Evolutionary conservation across 2,797 vertebrate species (phyloP).

Genomic region (Melanotaenia pygmaea): DNA sequence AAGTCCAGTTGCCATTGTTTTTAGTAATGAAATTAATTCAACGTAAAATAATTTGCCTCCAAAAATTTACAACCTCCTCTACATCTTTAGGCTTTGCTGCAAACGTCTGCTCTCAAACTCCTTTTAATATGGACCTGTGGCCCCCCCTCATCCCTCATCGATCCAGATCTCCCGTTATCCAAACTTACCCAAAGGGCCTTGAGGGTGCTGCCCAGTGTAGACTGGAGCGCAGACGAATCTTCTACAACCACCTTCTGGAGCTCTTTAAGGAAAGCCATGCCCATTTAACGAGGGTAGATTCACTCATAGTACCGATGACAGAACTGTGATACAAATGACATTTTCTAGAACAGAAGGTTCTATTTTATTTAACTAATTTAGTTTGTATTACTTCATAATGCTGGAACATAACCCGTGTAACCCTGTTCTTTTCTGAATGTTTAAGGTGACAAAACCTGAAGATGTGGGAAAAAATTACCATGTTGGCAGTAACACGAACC

Average conservation of each 20-base stretch:
- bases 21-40: background rate
- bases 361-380: background rate
- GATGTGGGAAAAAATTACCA: constrained; percentile 1
- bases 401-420: background rate
- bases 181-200: constrained; percentile 84
- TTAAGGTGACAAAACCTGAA: background rate
- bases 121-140: constrained; percentile 84
- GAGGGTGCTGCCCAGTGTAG: constrained; percentile 84
- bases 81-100: constrained; percentile 81
- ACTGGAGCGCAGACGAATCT: constrained; percentile 77
- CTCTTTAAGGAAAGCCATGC: constrained; percentile 84
- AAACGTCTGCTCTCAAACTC: constrained; percentile 82
- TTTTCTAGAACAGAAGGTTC: background rate
- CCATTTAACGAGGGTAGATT: constrained; percentile 41
- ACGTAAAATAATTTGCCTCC: background rate
- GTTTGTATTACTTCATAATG: background rate
- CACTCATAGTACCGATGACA: background rate
- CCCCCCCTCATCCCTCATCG: constrained; percentile 60
- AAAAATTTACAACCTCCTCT: background rate
- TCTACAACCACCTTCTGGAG: constrained; percentile 85
- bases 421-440: background rate
- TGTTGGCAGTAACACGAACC: background rate
- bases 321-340: background rate
- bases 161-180: constrained; percentile 79
- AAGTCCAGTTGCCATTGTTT: background rate